Percentiles rank a stretch among this genome's conserved stretches.
Evolutionary conservation across 2,888 invertebrate species (phyloP).

Genomic region (Lepidochitona cinerea): DNA sequence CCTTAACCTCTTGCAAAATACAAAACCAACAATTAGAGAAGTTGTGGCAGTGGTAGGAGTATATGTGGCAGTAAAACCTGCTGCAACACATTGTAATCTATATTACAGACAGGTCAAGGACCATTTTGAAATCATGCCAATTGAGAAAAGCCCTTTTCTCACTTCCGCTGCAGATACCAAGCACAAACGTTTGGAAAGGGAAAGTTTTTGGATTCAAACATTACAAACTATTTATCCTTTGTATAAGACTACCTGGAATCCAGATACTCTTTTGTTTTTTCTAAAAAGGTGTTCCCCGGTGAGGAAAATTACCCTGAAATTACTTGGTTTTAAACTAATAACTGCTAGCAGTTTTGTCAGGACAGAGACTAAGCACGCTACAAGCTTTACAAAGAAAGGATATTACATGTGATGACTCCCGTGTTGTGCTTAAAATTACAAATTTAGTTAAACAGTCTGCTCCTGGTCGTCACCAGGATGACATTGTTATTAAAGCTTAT

Average conservation of each 20-base stretch:
- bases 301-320: conserved; percentile 15
- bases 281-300: conserved; percentile 16
- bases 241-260: conserved; percentile 30
- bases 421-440: neutral
- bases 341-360: conserved; percentile 20
- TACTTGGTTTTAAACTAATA: conserved; percentile 22
- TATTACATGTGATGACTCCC: neutral
- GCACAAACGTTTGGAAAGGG: neutral
- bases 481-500: conserved; percentile 5
- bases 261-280: conserved; percentile 19
- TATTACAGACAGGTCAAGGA: neutral
- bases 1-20: conserved; percentile 2
- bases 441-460: neutral
- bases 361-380: conserved; percentile 13
- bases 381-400: neutral
- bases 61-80: neutral
- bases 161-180: no score
- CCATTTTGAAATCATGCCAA: no score
- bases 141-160: no score
- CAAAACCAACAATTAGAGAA: conserved; percentile 13
- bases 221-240: conserved; percentile 15
- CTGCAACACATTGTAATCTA: neutral
- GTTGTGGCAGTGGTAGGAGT: conserved; percentile 13
- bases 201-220: neutral
- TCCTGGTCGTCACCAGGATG: neutral